These are phyloP conservation scores for Venustaconcha ellipsiformis DNA, from an alignment of 1,140 invertebrate species.

Conservation along the genomic window DNA sequence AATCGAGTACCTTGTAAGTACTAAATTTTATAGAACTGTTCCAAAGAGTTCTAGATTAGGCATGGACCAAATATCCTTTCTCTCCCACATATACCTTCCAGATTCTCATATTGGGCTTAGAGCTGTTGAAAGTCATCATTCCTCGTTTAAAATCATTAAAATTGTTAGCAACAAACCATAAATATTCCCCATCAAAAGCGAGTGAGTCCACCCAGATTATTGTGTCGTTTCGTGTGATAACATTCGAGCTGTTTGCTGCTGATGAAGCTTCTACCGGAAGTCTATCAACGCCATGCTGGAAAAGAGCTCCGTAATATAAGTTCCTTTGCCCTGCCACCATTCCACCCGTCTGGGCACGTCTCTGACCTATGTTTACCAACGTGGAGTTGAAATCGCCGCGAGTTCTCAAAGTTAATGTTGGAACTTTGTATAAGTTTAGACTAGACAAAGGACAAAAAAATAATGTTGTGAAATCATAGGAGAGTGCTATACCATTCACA, in stretches of 20 bases:
- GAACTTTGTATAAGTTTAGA: slow-evolving; percentile 30
- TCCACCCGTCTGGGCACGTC: slow-evolving; percentile 35
- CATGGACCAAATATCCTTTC: too few species aligned
- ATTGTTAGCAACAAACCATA: too few species aligned
- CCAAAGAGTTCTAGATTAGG: too few species aligned
- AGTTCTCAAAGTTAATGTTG: slow-evolving; percentile 28
- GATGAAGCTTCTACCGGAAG: not conserved
- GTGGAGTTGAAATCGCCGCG: not conserved
- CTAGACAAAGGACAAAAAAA: slow-evolving; percentile 42
- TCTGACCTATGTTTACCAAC: slow-evolving; percentile 21
- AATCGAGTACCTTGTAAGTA: too few species aligned
- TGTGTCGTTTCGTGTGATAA: not conserved
- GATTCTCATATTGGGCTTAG: too few species aligned
- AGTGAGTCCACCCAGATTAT: not conserved
- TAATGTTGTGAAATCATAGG: slow-evolving; percentile 40
- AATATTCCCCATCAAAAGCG: too few species aligned
- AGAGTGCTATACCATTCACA: slow-evolving; percentile 50
- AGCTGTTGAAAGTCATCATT: too few species aligned
- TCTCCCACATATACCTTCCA: too few species aligned
- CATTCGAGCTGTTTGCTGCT: not conserved
- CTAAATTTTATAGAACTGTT: too few species aligned
- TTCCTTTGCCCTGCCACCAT: slow-evolving; percentile 36
- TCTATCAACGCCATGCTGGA: slow-evolving; percentile 30
- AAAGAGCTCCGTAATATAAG: slow-evolving; percentile 39
- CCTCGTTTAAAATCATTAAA: too few species aligned